Base-by-base conservation (phyloP, 2,113 vertebrate species). In the Chlorodrepanis virens region DNA sequence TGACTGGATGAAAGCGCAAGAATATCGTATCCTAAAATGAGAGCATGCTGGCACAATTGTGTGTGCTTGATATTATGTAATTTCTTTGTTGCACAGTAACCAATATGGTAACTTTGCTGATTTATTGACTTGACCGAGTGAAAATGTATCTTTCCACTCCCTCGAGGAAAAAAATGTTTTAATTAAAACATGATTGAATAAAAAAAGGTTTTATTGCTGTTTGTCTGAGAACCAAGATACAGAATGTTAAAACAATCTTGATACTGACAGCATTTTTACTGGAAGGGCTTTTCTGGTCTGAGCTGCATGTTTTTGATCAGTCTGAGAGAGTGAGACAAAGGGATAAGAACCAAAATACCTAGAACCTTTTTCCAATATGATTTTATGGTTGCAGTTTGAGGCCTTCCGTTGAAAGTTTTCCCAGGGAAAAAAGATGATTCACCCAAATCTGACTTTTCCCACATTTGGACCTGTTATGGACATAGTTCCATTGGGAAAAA, bases 31-130 rank as follows among this genome's bases (percentile, higher is more conserved):
- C 14, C 11, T 75, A 35, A 68, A 53, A 89, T 20, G 11, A 69
- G 42, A 72, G 7, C 0, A 0, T 17, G 8, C 21, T 94, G 68
- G 31, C 33, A 70, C 57, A 85, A 54, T 14, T 25, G 1, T 33
- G 6, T 78, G 31, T 83, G 28, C 52, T 90, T 75, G n/a, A 37
- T 75, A 65, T 15, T 1, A n/a, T 24, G 11, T 29, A 65, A 72
- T 59, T 80, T 50, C 47, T 39, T 40, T 61, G 21, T 39, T 57
- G 7, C 33, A 77, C 33, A 64, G 29, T 40, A 64, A 90, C 4
- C 11, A 54, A 11, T 33, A 42, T 3, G 28, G 9, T 28, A 75
- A 71, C 7, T 61, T 69, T 27, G 11, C 7, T 91, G 40, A 52
- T 80, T 85, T 87, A 57, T n/a, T 83, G 28, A 54, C 39, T 69